A percentile compares a stretch with the other conserved stretches of the same genome.
Conservation (phyloP, 2,113 vertebrate genomes). For the Poecile atricapillus region DNA sequence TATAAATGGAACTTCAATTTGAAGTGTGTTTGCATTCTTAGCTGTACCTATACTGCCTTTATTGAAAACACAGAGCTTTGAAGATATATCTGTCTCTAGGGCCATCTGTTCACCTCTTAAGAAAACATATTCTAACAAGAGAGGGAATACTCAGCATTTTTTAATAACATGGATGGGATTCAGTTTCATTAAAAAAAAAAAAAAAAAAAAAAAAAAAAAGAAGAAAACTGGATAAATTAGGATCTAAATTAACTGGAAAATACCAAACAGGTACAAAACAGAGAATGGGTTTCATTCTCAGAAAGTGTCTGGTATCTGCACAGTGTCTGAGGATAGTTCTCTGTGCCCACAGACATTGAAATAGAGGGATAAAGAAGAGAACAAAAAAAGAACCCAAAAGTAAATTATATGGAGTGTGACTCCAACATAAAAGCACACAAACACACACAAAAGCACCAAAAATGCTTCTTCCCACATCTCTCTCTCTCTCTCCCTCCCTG, state of each 20-base stretch:
- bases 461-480: constrained; percentile 61
- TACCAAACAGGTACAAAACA: background rate
- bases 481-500: constrained; percentile 35
- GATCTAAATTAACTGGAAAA: constrained; percentile 7
- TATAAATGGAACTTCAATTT: constrained; percentile 34
- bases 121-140: constrained; percentile 11
- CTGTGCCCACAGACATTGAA: constrained; percentile 20
- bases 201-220: background rate
- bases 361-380: background rate
- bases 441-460: constrained; percentile 12
- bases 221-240: background rate
- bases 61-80: constrained; percentile 17
- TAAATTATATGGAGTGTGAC: constrained; percentile 26
- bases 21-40: background rate
- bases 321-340: background rate
- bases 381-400: background rate
- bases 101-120: constrained; percentile 34
- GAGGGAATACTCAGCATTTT: constrained; percentile 30
- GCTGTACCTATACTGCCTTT: background rate
- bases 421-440: constrained; percentile 16
- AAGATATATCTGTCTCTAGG: constrained; percentile 4
- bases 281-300: background rate
- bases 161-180: background rate
- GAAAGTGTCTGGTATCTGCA: background rate
- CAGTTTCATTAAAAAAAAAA: background rate